phyloP scores from a whole-genome alignment of 1,140 invertebrate genomes.

The Drosophila jambulina region DNA sequence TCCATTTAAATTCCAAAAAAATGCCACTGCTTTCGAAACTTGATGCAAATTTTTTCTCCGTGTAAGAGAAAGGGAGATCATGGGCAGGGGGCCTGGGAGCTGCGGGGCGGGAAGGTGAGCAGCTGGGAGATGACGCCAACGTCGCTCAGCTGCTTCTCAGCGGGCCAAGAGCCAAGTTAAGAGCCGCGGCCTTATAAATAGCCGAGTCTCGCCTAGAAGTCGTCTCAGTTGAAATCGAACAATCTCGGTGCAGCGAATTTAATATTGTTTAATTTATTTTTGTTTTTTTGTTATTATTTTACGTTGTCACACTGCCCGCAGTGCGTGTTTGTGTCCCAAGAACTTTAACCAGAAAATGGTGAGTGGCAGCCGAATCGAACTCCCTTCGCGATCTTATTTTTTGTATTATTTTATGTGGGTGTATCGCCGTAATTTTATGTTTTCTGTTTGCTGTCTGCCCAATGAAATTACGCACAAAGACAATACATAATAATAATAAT shows the following conservation, averaged over 20 bases:
- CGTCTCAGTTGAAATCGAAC: slow-evolving; percentile 70
- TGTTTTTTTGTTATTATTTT: slow-evolving; percentile 18
- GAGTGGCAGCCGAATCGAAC: slow-evolving; percentile 43
- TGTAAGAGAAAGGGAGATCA: slow-evolving; percentile 12
- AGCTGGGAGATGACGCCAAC: slow-evolving; percentile 63
- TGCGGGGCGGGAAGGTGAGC: slow-evolving; percentile 36
- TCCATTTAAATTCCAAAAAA: too few species aligned
- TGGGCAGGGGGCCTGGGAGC: neutral
- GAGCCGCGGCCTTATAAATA: slow-evolving; percentile 65
- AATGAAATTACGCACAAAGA: slow-evolving; percentile 47
- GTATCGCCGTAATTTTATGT: neutral
- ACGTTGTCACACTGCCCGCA: slow-evolving; percentile 6
- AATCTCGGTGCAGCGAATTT: slow-evolving; percentile 38
- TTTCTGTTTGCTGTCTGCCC: slow-evolving; percentile 1
- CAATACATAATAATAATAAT: slow-evolving; percentile 7
- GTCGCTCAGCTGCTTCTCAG: slow-evolving; percentile 51
- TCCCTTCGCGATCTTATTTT: slow-evolving; percentile 1
- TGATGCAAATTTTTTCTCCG: too few species aligned
- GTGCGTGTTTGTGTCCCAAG: slow-evolving; percentile 25
- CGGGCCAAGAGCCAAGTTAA: slow-evolving; percentile 39
- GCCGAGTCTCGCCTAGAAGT: slow-evolving; percentile 61
- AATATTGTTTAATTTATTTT: slow-evolving; percentile 1
- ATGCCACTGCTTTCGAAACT: too few species aligned
- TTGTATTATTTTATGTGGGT: slow-evolving; percentile 11
- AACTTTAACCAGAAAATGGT: slow-evolving; percentile 59